Evolutionary conservation across 2,113 vertebrate species (phyloP).

Genomic region (Tapirus terrestris): DNA sequence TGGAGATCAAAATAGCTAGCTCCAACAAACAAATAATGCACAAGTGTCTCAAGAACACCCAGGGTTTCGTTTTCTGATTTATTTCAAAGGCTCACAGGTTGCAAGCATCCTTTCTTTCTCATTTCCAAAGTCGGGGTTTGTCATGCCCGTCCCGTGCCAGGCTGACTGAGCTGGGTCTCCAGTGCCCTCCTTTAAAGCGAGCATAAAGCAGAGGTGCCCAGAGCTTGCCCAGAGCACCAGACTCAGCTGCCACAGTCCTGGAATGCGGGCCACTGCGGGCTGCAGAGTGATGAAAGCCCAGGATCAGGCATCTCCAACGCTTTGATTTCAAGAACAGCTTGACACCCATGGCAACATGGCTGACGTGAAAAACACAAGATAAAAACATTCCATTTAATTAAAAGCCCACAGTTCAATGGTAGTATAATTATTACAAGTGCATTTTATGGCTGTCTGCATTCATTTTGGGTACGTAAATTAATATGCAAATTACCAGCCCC

Average conservation of each 20-base stretch:
- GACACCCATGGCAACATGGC: conserved; percentile 76
- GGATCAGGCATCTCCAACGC: conserved; percentile 54
- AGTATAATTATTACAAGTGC: conserved; percentile 82
- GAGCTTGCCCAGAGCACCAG: conserved; percentile 54
- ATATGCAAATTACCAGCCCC: conserved; percentile 78
- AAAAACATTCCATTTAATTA: conserved; percentile 83
- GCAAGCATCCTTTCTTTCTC: conserved; percentile 54
- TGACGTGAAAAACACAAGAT: conserved; percentile 77
- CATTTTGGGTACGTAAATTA: conserved; percentile 80
- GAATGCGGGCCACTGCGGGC: conserved; percentile 29
- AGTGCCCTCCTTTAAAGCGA: conserved; percentile 20
- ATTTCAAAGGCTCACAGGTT: conserved; percentile 49
- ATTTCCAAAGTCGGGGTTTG: conserved; percentile 57
- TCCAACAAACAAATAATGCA: not conserved
- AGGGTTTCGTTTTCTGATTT: conserved; percentile 49
- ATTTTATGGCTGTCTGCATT: conserved; percentile 82
- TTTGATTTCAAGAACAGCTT: conserved; percentile 82
- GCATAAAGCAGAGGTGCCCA: conserved; percentile 54
- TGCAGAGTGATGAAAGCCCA: conserved; percentile 23
- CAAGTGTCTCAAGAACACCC: conserved; percentile 51
- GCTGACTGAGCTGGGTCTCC: conserved; percentile 13
- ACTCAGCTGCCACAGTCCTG: conserved; percentile 60
- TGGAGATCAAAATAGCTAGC: conserved; percentile 46
- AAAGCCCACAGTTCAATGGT: conserved; percentile 77
- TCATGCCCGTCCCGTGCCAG: not conserved